Percentiles rank a stretch among this genome's conserved stretches.
phyloP scores from a whole-genome alignment of 1,140 invertebrate species.

The Leptinotarsa lineolata region DNA sequence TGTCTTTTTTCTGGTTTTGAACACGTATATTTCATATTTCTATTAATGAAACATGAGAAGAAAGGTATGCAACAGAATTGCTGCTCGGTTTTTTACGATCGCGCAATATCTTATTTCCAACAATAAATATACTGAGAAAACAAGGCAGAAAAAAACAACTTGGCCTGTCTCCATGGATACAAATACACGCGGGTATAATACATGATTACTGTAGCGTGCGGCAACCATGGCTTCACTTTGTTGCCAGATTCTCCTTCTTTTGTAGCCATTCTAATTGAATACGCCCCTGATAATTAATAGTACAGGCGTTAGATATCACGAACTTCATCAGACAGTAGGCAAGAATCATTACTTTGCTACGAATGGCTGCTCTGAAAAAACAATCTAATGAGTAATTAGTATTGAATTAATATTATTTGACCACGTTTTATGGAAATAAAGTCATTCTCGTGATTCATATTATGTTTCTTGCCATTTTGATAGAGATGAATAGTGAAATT shows the following conservation, averaged over 20 bases:
- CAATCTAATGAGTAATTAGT: no score
- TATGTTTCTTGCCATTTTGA: no score
- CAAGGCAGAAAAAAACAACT: conserved; percentile 2
- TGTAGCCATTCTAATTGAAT: conserved; percentile 32
- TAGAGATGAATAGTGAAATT: no score
- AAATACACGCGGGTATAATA: conserved; percentile 31
- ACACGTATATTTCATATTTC: neutral
- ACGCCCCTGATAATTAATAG: conserved; percentile 31
- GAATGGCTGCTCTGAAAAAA: no score
- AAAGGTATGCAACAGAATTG: neutral
- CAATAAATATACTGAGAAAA: conserved; percentile 3
- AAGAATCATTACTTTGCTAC: no score
- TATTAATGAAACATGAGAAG: neutral
- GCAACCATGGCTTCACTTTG: conserved; percentile 34
- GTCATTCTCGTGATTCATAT: no score
- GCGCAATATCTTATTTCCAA: conserved; percentile 18
- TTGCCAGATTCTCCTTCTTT: conserved; percentile 32
- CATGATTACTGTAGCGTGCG: conserved; percentile 34
- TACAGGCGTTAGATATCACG: neutral
- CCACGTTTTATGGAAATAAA: no score
- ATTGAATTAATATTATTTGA: no score
- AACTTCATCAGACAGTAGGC: no score
- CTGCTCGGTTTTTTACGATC: neutral
- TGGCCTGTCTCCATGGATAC: conserved; percentile 30
- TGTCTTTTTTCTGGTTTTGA: neutral